Evolutionary conservation across 2,113 vertebrate genomes (phyloP).

Genomic region (Glaucomys volans): DNA sequence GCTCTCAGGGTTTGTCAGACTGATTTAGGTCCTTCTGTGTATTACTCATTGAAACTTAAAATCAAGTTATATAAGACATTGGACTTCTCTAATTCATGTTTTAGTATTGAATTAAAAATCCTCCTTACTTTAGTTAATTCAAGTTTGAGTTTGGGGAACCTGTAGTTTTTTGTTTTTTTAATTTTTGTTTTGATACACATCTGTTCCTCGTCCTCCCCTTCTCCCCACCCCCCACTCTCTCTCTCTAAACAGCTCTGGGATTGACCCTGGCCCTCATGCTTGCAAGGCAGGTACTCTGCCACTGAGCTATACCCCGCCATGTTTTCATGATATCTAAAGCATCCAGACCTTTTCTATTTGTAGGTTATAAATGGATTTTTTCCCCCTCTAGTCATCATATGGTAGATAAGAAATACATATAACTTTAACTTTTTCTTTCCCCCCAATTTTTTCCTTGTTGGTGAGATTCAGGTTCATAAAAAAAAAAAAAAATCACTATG

Average conservation of each 20-base stretch:
- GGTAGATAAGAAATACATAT: neutral
- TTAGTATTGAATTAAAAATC: slow-evolving; percentile 24
- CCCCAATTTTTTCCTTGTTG: slow-evolving; percentile 18
- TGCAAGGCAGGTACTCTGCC: too few species aligned
- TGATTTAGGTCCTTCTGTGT: neutral
- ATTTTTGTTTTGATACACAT: too few species aligned
- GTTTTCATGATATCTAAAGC: neutral
- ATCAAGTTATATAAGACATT: neutral
- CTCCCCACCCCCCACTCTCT: too few species aligned
- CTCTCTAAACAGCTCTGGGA: too few species aligned
- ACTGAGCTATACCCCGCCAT: neutral
- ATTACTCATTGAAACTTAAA: slow-evolving; percentile 20
- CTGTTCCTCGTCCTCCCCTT: too few species aligned
- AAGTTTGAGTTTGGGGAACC: neutral
- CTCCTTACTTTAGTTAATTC: neutral
- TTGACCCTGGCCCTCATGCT: too few species aligned
- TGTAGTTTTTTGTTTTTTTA: neutral
- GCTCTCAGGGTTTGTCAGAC: neutral
- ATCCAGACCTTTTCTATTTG: neutral
- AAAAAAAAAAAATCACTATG: slow-evolving; percentile 21
- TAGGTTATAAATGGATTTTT: neutral
- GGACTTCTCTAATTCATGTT: neutral
- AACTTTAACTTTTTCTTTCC: slow-evolving; percentile 13
- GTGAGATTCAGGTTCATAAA: slow-evolving; percentile 34
- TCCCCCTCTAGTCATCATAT: neutral